Evolutionary conservation across 2,888 invertebrate species (phyloP), one percentile per base, ranked within the genome.

Genomic region (Isotomurus palustris): DNA sequence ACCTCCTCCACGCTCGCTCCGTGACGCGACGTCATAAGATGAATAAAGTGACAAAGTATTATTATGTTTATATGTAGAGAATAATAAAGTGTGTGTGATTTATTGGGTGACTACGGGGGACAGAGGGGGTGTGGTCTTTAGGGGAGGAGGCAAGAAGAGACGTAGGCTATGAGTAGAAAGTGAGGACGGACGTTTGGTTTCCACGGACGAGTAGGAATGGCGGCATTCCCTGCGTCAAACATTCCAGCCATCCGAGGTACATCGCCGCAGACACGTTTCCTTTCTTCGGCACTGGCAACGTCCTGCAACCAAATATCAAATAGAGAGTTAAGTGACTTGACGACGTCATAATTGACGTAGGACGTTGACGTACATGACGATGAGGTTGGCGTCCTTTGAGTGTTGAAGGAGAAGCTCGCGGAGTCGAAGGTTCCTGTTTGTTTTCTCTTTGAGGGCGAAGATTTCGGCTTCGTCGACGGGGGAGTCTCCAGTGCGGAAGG

Each of bases 231-330:
- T 82, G 83, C 28, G 93, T 91, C 71, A 97, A 79, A 72, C 86
- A 83, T 78, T 96, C 96, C 72, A 97, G 76, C 96, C 96, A 97
- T 12, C 92, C 88, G 91, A 95, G 90, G 78, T 95, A 96, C 49
- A 96, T 79, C 1, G 91, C 86, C 2, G 94, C 89, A 1, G 93
- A 90, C 53, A 93, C 87, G 0, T 87, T 87, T 43, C 88, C 91
- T 71, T 93, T 92, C 68, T 92, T 82, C 1, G 95, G 94, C 85
- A 95, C 90, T 27, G 95, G 95, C 63, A 96, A 79, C 5, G 96
- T 95, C 82, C 87, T 87, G 72, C 21, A 76, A 71, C 60, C 58
- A 60, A n/a, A n/a, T n/a, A n/a, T 8, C 17, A 14, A 36, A 36
- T 10, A 35, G 22, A 10, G 8, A n/a, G n/a, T n/a, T n/a, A n/a